Evolutionary conservation across 2,113 vertebrate species (phyloP).

Genomic region (Ceyx margarethae): DNA sequence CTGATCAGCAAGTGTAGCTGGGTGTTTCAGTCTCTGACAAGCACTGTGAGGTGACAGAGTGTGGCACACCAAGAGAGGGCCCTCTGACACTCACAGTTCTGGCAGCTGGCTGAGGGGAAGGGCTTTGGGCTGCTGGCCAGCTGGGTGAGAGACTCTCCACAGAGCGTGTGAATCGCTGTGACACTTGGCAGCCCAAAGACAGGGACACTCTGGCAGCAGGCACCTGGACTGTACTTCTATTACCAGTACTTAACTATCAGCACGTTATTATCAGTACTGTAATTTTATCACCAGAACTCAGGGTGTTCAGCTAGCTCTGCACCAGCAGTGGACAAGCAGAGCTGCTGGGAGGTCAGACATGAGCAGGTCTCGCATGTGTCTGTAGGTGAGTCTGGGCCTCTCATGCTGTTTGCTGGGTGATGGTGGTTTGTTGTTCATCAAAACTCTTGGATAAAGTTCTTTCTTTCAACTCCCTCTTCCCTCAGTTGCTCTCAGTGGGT

Average conservation of each 20-base stretch:
- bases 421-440: not conserved
- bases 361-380: not conserved
- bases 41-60: not conserved
- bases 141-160: not conserved
- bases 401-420: not conserved
- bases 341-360: not conserved
- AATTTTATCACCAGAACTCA: not conserved
- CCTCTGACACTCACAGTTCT: not conserved
- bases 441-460: accelerated
- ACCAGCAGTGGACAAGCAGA: not conserved
- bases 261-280: not conserved
- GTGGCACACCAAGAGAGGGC: not conserved
- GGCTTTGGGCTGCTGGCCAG: not conserved
- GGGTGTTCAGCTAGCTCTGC: not conserved
- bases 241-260: not conserved
- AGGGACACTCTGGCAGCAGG: not conserved
- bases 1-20: not conserved
- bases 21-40: not conserved
- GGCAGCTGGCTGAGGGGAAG: not conserved
- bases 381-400: accelerated
- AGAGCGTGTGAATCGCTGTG: not conserved
- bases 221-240: not conserved
- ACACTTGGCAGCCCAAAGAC: not conserved
- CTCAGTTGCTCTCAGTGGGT: accelerated
- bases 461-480: not conserved